Evolutionary conservation across 2,797 vertebrate species (phyloP).

Genomic region (Manis crassicaudata): DNA sequence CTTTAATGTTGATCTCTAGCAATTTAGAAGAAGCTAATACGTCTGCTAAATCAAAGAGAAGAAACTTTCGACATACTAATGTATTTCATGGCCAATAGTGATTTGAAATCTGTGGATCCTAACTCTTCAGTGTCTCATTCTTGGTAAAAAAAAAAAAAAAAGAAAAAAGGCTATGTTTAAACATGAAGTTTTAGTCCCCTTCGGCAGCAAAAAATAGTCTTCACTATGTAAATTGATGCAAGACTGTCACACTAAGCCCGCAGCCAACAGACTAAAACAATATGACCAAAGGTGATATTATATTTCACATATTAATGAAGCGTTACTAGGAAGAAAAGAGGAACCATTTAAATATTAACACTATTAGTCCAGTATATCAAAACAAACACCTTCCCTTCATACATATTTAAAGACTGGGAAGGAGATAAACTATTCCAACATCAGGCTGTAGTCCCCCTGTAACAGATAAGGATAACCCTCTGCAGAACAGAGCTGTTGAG

Average conservation of each 20-base stretch:
- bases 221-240: constrained; percentile 35
- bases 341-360: constrained; percentile 65
- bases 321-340: constrained; percentile 50
- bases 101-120: constrained; percentile 32
- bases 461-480: background rate
- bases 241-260: constrained; percentile 26
- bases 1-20: constrained; percentile 22
- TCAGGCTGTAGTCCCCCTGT: background rate
- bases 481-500: background rate
- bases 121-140: background rate
- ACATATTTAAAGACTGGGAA: constrained; percentile 58
- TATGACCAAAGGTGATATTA: constrained; percentile 58
- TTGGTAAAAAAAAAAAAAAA: constrained; percentile 62
- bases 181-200: constrained; percentile 40
- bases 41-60: constrained; percentile 36
- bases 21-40: constrained; percentile 37
- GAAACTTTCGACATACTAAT: background rate
- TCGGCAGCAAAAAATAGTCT: constrained; percentile 34
- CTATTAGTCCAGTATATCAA: constrained; percentile 53
- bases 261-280: constrained; percentile 45
- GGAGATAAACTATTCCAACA: constrained; percentile 14
- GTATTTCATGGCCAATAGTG: constrained; percentile 15
- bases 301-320: constrained; percentile 68
- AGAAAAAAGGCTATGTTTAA: constrained; percentile 51
- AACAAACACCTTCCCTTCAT: constrained; percentile 61